Evolutionary conservation across 1,140 invertebrate genomes (phyloP).

Genomic region (Neomicropteryx cornuta): DNA sequence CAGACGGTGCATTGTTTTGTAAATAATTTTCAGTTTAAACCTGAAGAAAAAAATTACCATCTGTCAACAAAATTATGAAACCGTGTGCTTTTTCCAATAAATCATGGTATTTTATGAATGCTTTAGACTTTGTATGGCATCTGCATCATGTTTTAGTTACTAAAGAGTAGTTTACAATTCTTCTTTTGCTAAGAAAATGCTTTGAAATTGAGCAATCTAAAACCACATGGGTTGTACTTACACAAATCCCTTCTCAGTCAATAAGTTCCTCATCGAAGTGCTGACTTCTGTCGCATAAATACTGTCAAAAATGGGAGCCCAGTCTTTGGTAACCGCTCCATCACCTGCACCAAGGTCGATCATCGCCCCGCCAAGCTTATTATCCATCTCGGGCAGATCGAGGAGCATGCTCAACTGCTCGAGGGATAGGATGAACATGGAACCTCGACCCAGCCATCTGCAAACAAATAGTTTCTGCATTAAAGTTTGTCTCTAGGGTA

Average conservation of each 20-base stretch:
- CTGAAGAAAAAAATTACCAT: no score
- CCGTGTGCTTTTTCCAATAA: no score
- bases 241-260: constrained; percentile 63
- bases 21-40: no score
- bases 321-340: constrained; percentile 70
- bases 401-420: constrained; percentile 62
- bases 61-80: no score
- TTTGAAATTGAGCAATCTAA: no score
- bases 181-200: no score
- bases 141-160: no score
- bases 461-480: constrained; percentile 20
- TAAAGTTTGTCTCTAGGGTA: constrained; percentile 1
- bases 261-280: constrained; percentile 61
- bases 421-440: constrained; percentile 85
- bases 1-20: no score
- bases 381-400: constrained; percentile 18
- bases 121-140: no score
- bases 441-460: constrained; percentile 75
- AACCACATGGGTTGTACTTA: no score
- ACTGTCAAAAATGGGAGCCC: constrained; percentile 56
- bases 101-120: no score
- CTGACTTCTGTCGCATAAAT: constrained; percentile 84
- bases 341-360: constrained; percentile 89
- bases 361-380: constrained; percentile 41
- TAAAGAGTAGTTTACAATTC: no score